Evolutionary conservation across 2,888 invertebrate genomes (phyloP), one percentile per base, ranked within the genome.

Genomic region (Notocelia uddmanniana): DNA sequence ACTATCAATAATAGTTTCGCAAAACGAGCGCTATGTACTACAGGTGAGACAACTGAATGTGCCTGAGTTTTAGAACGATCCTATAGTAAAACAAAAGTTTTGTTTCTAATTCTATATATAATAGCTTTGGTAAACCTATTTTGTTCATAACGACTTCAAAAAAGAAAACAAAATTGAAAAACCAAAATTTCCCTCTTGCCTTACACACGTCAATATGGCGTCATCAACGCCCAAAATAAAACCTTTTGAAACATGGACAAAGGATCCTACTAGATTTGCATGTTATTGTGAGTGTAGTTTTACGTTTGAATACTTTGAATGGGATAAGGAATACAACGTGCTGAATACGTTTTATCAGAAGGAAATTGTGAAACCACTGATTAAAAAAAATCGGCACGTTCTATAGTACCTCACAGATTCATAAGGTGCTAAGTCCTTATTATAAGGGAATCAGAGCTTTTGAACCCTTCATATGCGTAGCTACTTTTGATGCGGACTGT

Each of bases 21-120:
- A 81, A 52, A 79, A 89, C 58, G 90, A 91, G 18, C 86, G 88
- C 85, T 92, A 92, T 75, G 74, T 92, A n/a, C 77, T 93, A 73
- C 87, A 92, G 84, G 93, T 92, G 81, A 77, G 59, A 19, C 11
- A 45, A 37, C 26, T 63, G 2, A 26, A 26, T 26, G 3, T 31
- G 31, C 8, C 31, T 31, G 8, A 9, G 31, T 31, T 31, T 1
- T 31, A 31, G 8, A 2, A 2, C 8, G 31, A 31, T 5, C 5
- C 8, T 8, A 31, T 31, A 31, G 31, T 31, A 31, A 31, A 31
- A 31, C 26, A 26, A 26, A 26, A 5, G 5, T 26, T 5, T 5
- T 5, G 26, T 3, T 2, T 5, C 26, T 26, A 26, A 26, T 2
- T 31, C 5, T 31, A 31, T 31, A 31, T 31, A 31, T 9, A 31